Base-by-base conservation (phyloP, 2,797 vertebrate genomes). In the Borostomias antarcticus region DNA sequence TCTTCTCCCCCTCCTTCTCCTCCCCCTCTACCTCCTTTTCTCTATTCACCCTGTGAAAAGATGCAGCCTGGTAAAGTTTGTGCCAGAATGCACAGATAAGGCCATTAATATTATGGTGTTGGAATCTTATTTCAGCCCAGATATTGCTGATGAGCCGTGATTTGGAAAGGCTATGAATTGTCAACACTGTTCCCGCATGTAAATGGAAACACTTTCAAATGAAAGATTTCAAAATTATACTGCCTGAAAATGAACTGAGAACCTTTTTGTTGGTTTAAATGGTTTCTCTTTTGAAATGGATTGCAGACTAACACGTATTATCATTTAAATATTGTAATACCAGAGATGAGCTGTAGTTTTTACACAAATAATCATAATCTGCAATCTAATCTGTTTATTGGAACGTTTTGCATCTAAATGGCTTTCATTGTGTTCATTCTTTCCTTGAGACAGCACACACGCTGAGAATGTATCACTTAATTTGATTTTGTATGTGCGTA, bases 61-160 rank as follows among this genome's bases (percentile, higher is more conserved):
- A 76, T 69, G 57, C 63, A 2, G 37, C 26, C 9, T 45, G 23
- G 51, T 73, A 58, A 60, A 68, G 59, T 64, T 72, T 47, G 60
- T 73, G 76, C 66, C 73, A 51, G 75, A 75, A 61, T 72, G 68
- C 77, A 70, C 74, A 67, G 70, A 48, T 77, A 59, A 73, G 78
- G 78, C 81, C 50, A 74, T 82, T 83, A 89, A 79, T 86, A 89
- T 80, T 78, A 77, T 83, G 68, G 73, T 67, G 72, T 64, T 51
- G 63, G 58, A 69, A 82, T 84, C 82, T 82, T 75, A 82, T 84
- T 77, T 78, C 67, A 67, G 70, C 67, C 59, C 58, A 77, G 77
- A 80, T 84, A 70, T 85, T 78, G 77, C 76, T 88, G 84, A 90
- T 88, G 76, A 73, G 58, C 79, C 85, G 70, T 87, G 81, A 88